These are phyloP conservation scores for Equus przewalskii DNA, from an alignment of 2,113 vertebrate species.

Conservation along the genomic window DNA sequence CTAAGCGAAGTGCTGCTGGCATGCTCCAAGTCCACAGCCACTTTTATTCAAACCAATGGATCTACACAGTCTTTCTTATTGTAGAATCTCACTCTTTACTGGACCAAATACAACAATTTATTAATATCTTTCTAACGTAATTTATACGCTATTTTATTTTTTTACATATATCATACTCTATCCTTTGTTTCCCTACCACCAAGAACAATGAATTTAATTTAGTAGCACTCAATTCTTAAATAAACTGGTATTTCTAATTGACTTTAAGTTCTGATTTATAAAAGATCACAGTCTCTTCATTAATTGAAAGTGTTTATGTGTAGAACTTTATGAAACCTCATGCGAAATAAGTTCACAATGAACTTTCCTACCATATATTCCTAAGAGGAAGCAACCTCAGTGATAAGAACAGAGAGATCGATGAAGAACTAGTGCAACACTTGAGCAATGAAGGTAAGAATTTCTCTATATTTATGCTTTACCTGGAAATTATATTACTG, in stretches of 20 bases:
- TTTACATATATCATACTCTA: background rate
- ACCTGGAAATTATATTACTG: background rate
- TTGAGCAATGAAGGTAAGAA: background rate
- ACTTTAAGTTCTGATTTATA: slow-evolving; percentile 36
- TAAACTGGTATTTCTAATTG: slow-evolving; percentile 32
- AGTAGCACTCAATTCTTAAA: background rate
- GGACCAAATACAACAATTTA: background rate
- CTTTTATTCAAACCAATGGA: background rate
- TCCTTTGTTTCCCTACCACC: background rate
- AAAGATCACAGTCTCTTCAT: background rate
- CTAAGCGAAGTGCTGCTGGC: background rate
- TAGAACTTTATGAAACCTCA: background rate
- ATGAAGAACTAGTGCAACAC: background rate
- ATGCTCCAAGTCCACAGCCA: background rate
- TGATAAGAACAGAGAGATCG: background rate
- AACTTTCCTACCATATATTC: background rate
- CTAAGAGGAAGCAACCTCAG: background rate
- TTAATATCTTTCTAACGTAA: background rate
- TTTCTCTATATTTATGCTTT: background rate
- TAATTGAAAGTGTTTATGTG: background rate
- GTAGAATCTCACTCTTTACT: background rate
- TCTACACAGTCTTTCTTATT: background rate
- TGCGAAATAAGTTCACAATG: background rate
- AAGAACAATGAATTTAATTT: background rate
- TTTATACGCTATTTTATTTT: background rate